Conservation (phyloP, 2,797 vertebrate species). For the Sebastolobus altivelis region DNA sequence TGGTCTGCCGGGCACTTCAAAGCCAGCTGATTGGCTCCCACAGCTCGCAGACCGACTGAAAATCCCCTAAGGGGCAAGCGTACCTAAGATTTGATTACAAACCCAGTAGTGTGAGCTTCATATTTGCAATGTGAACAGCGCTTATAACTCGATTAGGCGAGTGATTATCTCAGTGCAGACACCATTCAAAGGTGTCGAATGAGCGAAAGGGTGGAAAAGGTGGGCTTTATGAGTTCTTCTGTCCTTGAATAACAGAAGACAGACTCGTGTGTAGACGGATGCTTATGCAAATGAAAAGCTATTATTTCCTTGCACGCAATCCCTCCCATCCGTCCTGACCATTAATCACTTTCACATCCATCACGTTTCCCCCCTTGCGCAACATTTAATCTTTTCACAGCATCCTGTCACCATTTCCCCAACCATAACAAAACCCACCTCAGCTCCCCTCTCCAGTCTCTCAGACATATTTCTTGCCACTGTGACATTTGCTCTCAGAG, state of each 20-base stretch:
- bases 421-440: conserved; percentile 36
- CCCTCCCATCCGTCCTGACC: conserved; percentile 5
- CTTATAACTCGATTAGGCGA: conserved; percentile 71
- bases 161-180: conserved; percentile 65
- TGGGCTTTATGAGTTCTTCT: background rate
- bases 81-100: conserved; percentile 81
- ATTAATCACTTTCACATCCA: conserved; percentile 59
- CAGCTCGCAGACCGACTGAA: conserved; percentile 56
- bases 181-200: conserved; percentile 44
- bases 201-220: conserved; percentile 2
- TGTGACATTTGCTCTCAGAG: conserved; percentile 64
- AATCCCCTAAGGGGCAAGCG: conserved; percentile 56
- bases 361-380: conserved; percentile 17
- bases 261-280: conserved; percentile 1
- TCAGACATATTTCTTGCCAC: conserved; percentile 54
- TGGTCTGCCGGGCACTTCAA: conserved; percentile 71
- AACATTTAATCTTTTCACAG: conserved; percentile 24
- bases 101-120: conserved; percentile 75
- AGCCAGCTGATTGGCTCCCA: conserved; percentile 71
- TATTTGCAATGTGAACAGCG: conserved; percentile 70
- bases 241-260: conserved; percentile 34
- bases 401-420: conserved; percentile 50
- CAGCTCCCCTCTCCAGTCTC: conserved; percentile 19
- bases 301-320: conserved; percentile 31
- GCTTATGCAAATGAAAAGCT: conserved; percentile 54